Evolutionary conservation across 2,888 invertebrate genomes (phyloP), one percentile per base, ranked within the genome.

Genomic region (Drosophila helvetica): DNA sequence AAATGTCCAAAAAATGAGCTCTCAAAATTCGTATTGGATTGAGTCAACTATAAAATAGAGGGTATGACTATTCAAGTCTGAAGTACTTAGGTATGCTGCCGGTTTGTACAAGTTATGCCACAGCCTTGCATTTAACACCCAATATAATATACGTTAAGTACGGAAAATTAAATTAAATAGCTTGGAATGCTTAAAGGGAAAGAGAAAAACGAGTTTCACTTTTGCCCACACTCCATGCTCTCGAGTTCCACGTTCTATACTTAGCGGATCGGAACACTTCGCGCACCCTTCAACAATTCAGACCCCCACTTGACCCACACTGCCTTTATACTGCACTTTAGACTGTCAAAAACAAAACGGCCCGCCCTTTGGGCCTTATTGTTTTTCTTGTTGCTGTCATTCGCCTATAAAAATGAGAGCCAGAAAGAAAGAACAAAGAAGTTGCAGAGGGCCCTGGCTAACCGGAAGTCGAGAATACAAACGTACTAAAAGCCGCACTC

Each of bases 401-500:
- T 38, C 38, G 38, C 38, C n/a, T 38, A 38, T 71, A 70, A 62
- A 77, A 60, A 69, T 58, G 56, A 57, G 55, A 54, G 47, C 50
- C 52, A 58, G 6, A 66, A 71, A 60, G 54, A 47, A 71, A 75
- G 82, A 80, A 77, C 80, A 85, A 69, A 85, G 86, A 77, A 75
- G 65, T 79, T 75, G 61, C 74, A 64, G 54, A 42, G 57, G 71
- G 78, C 67, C 6, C 84, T 72, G 78, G 86, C 86, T 76, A 85
- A 83, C 80, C 83, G 88, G 83, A 86, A 86, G 85, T 86, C 88
- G 79, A 78, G 81, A 81, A 83, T 83, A 87, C 83, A 86, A 87
- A 83, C 88, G 81, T 83, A 81, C 81, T 87, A 86, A 86, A 85
- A 87, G 85, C 88, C 83, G 75, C 80, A 80, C 84, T 84, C 87